A percentile compares a stretch with the other conserved stretches of the same genome.
Conservation (phyloP, 2,888 invertebrate species). For the Cylindroiulus punctatus region DNA sequence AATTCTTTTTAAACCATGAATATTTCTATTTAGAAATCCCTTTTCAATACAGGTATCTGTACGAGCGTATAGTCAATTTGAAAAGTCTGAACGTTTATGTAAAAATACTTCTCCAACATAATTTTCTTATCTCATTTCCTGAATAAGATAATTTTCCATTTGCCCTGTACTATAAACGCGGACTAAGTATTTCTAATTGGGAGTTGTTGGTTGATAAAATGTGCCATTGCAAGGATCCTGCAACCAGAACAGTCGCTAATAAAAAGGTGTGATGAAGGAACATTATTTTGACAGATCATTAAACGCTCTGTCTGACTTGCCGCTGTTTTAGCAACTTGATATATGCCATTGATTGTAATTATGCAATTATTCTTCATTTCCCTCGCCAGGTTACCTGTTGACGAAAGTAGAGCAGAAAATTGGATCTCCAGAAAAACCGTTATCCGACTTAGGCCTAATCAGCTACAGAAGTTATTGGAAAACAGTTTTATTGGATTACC, state of each 20-base stretch:
- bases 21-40: no score
- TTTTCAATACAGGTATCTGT: no score
- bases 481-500: conserved; percentile 89
- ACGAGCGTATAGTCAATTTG: no score
- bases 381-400: conserved; percentile 85
- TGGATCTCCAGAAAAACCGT: conserved; percentile 98
- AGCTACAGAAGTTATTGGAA: conserved; percentile 99
- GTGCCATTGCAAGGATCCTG: no score
- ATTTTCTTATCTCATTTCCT: no score
- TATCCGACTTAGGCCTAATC: conserved; percentile 96
- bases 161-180: no score
- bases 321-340: not conserved
- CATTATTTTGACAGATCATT: not conserved
- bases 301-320: not conserved
- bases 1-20: no score
- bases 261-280: not conserved
- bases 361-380: conserved; percentile 3
- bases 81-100: no score
- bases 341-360: not conserved
- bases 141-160: no score
- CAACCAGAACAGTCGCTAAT: not conserved
- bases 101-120: no score
- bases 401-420: conserved; percentile 96
- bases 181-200: no score
- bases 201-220: no score